Percentiles rank a stretch among this genome's conserved stretches.
phyloP scores from a whole-genome alignment of 2,888 invertebrate species.

The Chelonus formosanus region DNA sequence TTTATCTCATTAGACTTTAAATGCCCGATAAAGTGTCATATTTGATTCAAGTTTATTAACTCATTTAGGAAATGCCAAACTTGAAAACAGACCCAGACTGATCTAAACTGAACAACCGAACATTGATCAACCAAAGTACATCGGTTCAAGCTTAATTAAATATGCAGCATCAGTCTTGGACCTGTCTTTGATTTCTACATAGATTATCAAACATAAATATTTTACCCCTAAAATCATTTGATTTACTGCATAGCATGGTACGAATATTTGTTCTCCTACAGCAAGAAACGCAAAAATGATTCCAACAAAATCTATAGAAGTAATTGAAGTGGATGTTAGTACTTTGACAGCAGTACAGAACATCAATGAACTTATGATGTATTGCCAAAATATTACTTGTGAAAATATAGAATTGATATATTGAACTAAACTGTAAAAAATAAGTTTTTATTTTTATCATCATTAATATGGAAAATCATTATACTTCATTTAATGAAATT shows the following conservation, averaged over 20 bases:
- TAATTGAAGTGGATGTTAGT: neutral
- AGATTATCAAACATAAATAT: neutral
- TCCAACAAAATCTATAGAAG: neutral
- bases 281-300: neutral
- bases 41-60: neutral
- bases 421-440: neutral
- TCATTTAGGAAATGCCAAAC: no score
- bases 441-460: no score
- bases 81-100: no score
- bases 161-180: no score
- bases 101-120: no score
- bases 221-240: neutral
- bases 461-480: neutral
- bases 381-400: neutral
- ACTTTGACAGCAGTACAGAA: neutral
- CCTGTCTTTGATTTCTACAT: no score
- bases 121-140: no score
- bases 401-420: slow-evolving; percentile 1
- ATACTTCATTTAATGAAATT: neutral
- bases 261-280: neutral
- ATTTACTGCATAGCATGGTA: neutral
- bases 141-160: no score
- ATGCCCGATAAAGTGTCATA: no score
- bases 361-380: neutral
- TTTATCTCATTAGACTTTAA: neutral